Base-by-base conservation (phyloP, 2,113 vertebrate species). In the Rhinoptilus africanus region DNA sequence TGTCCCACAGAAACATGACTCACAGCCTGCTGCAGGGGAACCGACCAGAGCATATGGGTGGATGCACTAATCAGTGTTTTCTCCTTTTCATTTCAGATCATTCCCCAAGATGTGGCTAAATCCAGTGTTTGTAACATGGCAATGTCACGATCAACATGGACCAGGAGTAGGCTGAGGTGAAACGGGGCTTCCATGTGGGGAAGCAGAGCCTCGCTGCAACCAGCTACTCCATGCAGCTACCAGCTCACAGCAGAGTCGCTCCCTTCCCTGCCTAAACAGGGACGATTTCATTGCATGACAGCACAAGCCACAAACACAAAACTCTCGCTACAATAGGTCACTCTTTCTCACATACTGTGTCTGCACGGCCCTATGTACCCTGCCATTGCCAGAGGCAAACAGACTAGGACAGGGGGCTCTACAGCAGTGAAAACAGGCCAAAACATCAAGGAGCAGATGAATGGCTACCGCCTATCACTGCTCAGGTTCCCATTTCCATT, bases 401-500 rank as follows among this genome's bases (percentile, higher is more conserved):
- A 83, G 47, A 92, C 32, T 23, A 35, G 30, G 43, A 64, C 30
- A 48, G 17, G 14, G n/a, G 28, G 17, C 34, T 86, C 37, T 39
- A 32, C 47, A 27, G 89, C 77, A 90, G 51, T 79, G 85, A 92
- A 96, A 98, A 89, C 63, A 94, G 37, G 63, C 41, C 26, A 93
- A 87, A 93, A 94, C 56, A 85, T 81, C 75, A 93, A 80, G 54
- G 27, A 93, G 30, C 47, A 79, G 68, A 88, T 89, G 71, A 89
- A 94, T 63, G 67, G n/a, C 47, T 92, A 64, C 74, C 8, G 17
- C 53, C 67, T 66, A 75, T 17, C 62, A n/a, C 18, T 51, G 57
- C 30, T 75, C 24, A 60, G 66, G 68, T 41, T 91, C 84, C 78
- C 56, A 1, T 89, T 93, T 93, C 53, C 60, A 67, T 54, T 90